Conservation (phyloP, 2,113 vertebrate genomes). For the Oenanthe melanoleuca region DNA sequence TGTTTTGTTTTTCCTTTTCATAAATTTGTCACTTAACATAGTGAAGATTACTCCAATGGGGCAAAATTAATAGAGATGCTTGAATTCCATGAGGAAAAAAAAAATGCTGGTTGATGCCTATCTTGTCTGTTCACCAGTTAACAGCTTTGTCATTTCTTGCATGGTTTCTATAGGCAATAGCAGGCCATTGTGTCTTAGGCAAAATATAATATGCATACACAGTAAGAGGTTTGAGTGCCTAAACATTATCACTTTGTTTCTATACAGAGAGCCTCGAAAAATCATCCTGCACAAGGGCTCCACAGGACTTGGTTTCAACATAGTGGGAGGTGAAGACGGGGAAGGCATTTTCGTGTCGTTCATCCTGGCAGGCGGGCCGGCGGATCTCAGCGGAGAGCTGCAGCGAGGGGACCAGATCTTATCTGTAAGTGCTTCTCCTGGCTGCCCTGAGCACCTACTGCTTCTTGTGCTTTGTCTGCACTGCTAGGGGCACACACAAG, state of each 20-base stretch:
- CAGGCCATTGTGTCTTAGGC: neutral
- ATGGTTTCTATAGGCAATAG: neutral
- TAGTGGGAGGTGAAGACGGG: constrained; percentile 95
- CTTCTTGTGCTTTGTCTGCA: neutral
- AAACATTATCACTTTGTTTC: constrained; percentile 68
- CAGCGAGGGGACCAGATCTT: constrained; percentile 94
- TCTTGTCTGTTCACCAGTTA: neutral
- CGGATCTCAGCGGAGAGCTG: constrained; percentile 94
- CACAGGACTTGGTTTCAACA: constrained; percentile 96
- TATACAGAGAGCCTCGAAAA: constrained; percentile 91
- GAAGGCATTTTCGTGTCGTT: constrained; percentile 98
- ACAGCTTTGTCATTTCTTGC: neutral
- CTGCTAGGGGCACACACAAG: neutral
- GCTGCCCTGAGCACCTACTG: neutral
- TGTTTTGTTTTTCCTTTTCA: neutral
- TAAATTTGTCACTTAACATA: neutral
- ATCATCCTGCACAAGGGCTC: constrained; percentile 95
- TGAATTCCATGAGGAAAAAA: neutral
- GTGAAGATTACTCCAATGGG: neutral
- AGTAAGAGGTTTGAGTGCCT: neutral
- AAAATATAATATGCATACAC: neutral
- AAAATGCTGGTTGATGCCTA: neutral
- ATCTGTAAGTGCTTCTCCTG: constrained; percentile 82
- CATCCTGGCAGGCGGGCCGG: constrained; percentile 94
- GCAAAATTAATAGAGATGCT: neutral